These are phyloP conservation scores for Benitochromis conjunctus DNA, from an alignment of 2,113 vertebrate genomes.

Conservation along the genomic window DNA sequence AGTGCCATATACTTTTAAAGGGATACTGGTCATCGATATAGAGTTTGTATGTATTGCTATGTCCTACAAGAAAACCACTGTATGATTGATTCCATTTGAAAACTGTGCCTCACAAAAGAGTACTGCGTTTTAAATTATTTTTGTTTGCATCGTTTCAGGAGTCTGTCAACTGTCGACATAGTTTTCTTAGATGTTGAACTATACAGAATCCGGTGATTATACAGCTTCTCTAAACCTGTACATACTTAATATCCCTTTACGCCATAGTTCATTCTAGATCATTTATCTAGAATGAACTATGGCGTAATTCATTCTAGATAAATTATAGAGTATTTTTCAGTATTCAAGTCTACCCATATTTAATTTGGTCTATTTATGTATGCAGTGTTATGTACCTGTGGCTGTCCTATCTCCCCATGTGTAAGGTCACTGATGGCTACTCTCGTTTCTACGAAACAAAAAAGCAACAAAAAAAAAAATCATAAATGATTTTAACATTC, in stretches of 20 bases:
- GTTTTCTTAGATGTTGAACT: slow-evolving; percentile 40
- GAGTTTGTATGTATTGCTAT: slow-evolving; percentile 42
- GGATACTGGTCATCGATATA: slow-evolving; percentile 66
- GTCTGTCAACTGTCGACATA: slow-evolving; percentile 33
- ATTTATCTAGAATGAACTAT: slow-evolving; percentile 57
- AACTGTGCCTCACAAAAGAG: slow-evolving; percentile 63
- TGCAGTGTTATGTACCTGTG: slow-evolving; percentile 73
- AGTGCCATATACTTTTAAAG: slow-evolving; percentile 70
- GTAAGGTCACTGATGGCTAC: slow-evolving; percentile 55
- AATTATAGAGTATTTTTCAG: slow-evolving; percentile 75
- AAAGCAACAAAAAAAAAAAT: slow-evolving; percentile 15
- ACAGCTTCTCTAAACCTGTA: slow-evolving; percentile 60
- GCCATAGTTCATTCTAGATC: slow-evolving; percentile 63
- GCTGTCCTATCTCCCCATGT: slow-evolving; percentile 37
- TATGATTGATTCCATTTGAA: slow-evolving; percentile 72
- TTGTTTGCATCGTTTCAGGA: slow-evolving; percentile 30
- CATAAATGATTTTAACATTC: slow-evolving; percentile 70
- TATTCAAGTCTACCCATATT: slow-evolving; percentile 75
- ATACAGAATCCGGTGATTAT: slow-evolving; percentile 45
- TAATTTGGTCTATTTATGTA: slow-evolving; percentile 82
- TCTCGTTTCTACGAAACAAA: slow-evolving; percentile 44
- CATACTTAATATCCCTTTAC: slow-evolving; percentile 66
- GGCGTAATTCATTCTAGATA: too few relatives aligned
- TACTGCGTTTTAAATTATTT: slow-evolving; percentile 72
- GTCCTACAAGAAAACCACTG: slow-evolving; percentile 66